A percentile compares a stretch with the other conserved stretches of the same genome.
Evolutionary conservation across 2,113 vertebrate species (phyloP).

Genomic region (Actenoides hombroni): DNA sequence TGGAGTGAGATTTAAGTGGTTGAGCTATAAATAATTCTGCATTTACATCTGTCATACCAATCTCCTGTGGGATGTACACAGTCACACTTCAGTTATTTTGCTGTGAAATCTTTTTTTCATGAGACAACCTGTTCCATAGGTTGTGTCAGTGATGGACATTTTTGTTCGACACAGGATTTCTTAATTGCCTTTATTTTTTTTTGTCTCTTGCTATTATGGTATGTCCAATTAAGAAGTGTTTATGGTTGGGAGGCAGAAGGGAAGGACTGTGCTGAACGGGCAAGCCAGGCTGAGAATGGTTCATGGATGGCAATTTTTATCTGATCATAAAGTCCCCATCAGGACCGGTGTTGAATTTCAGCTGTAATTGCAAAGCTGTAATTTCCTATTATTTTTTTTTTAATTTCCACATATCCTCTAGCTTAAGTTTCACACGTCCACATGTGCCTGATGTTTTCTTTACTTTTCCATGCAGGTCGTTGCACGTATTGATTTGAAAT

Average conservation of each 20-base stretch:
- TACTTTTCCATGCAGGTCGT: background rate
- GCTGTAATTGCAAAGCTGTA: background rate
- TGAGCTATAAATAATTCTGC: background rate
- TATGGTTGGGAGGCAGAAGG: background rate
- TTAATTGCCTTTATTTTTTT: background rate
- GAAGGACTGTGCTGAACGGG: background rate
- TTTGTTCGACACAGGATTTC: background rate
- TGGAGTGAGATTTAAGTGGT: too few species aligned
- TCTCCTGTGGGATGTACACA: background rate
- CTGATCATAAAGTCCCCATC: background rate
- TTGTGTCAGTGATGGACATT: background rate
- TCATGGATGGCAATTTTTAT: background rate
- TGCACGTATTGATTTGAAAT: background rate
- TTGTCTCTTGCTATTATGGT: too few species aligned
- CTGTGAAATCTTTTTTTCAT: background rate
- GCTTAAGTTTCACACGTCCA: background rate
- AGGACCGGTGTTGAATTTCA: background rate
- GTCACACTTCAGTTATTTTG: background rate
- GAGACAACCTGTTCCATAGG: background rate
- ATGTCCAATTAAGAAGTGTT: background rate
- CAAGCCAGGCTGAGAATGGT: background rate
- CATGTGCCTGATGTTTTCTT: background rate
- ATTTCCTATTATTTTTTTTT: background rate
- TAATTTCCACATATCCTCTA: background rate
- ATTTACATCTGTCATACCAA: rapidly evolving